A percentile compares a stretch with the other conserved stretches of the same genome.
Evolutionary conservation across 2,888 invertebrate species (phyloP).

Genomic region (Zygothrica quintamaculata): DNA sequence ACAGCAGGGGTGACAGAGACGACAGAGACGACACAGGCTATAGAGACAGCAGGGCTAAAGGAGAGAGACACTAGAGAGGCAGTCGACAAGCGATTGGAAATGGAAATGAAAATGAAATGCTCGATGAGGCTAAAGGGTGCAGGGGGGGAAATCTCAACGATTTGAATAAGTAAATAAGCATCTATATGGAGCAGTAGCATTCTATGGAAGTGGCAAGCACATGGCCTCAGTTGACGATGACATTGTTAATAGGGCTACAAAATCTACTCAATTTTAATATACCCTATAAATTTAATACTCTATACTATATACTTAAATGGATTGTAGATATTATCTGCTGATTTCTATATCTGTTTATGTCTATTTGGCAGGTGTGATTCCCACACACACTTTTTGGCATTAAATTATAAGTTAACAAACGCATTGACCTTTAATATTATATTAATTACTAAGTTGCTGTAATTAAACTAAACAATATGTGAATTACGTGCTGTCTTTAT

Average conservation of each 20-base stretch:
- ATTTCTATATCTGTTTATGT: too few relatives aligned
- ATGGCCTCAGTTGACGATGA: constrained; percentile 71
- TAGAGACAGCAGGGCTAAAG: background rate
- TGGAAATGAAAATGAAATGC: constrained; percentile 60
- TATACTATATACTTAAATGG: too few relatives aligned
- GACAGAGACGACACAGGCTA: constrained; percentile 3
- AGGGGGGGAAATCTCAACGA: constrained; percentile 62
- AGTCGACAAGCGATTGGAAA: constrained; percentile 53
- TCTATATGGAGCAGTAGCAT: constrained; percentile 43
- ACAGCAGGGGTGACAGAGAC: constrained; percentile 5
- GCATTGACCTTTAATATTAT: constrained; percentile 31
- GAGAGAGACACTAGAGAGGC: constrained; percentile 22
- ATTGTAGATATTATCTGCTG: too few relatives aligned
- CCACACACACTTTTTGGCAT: background rate
- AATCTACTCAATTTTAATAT: constrained; percentile 29
- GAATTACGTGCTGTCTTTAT: constrained; percentile 56
- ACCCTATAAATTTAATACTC: constrained; percentile 19
- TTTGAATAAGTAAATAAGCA: constrained; percentile 79
- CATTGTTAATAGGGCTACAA: constrained; percentile 64
- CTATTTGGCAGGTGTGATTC: constrained; percentile 3
- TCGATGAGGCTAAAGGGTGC: constrained; percentile 26
- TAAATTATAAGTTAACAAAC: constrained; percentile 4
- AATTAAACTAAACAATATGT: constrained; percentile 43
- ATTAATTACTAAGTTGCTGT: constrained; percentile 47
- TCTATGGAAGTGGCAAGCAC: constrained; percentile 44